Percentiles rank a stretch among this genome's conserved stretches.
phyloP scores from a whole-genome alignment of 2,888 invertebrate genomes.

The Yponomeuta malinellus region DNA sequence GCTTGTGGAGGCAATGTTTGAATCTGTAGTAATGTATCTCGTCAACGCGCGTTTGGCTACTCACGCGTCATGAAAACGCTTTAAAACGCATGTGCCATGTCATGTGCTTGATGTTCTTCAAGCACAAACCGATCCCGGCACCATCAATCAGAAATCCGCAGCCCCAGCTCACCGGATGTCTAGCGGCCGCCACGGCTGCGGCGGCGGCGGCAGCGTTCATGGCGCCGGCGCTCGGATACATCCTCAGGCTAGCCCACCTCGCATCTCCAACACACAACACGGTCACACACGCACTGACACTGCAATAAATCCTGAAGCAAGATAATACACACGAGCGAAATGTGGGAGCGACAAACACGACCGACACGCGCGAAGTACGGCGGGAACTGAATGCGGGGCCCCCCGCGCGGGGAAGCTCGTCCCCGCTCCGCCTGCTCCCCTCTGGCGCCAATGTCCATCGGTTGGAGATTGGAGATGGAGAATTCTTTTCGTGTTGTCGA shows the following conservation, averaged over 20 bases:
- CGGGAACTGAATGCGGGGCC: slow-evolving; percentile 44
- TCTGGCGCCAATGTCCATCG: slow-evolving; percentile 40
- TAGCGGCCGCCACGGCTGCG: slow-evolving; percentile 88
- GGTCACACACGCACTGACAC: slow-evolving; percentile 67
- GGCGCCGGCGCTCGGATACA: slow-evolving; percentile 89
- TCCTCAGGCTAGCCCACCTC: slow-evolving; percentile 73
- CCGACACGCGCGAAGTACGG: slow-evolving; percentile 39
- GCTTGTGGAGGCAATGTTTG: too few relatives aligned
- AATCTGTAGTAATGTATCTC: too few relatives aligned
- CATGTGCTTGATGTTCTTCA: too few relatives aligned
- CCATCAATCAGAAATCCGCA: background rate
- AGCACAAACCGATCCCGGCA: background rate
- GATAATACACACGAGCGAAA: slow-evolving; percentile 1
- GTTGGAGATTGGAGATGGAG: background rate
- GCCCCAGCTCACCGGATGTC: slow-evolving; percentile 85
- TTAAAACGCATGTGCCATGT: too few relatives aligned
- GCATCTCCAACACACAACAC: slow-evolving; percentile 61
- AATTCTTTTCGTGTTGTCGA: background rate
- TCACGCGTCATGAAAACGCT: too few relatives aligned
- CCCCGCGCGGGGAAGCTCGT: slow-evolving; percentile 35
- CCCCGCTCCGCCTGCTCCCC: slow-evolving; percentile 40
- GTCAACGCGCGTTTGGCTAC: too few relatives aligned
- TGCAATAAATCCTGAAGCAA: slow-evolving; percentile 22
- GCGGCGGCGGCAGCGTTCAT: slow-evolving; percentile 91
- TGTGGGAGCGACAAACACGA: slow-evolving; percentile 29